Conservation (phyloP, 2,797 vertebrate genomes). For the Chelmon rostratus region DNA sequence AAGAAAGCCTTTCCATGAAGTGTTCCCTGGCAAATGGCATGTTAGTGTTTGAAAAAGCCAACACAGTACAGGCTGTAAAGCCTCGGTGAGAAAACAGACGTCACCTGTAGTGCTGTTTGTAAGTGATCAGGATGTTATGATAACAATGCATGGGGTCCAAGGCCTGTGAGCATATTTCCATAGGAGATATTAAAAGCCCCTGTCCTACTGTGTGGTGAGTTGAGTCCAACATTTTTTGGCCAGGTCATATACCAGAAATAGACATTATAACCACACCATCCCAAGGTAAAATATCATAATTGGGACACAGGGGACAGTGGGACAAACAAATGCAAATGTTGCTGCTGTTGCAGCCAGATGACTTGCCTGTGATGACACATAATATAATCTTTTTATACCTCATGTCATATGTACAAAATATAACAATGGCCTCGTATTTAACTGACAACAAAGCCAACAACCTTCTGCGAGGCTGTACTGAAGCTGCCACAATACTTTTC, state of each 20-base stretch:
- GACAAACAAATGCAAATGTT: background rate
- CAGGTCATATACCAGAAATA: conserved; percentile 54
- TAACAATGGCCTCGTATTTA: too few species aligned
- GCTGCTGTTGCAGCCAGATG: background rate
- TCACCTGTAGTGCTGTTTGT: conserved; percentile 49
- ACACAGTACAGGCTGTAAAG: conserved; percentile 16
- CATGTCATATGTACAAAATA: too few species aligned
- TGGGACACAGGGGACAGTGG: background rate
- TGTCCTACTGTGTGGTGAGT: background rate
- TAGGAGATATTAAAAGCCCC: conserved; percentile 40
- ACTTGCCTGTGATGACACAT: background rate
- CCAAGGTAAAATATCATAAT: conserved; percentile 47
- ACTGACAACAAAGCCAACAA: background rate
- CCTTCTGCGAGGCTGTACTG: background rate
- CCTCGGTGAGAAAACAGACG: conserved; percentile 26
- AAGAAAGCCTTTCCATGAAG: background rate
- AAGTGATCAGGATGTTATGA: conserved; percentile 64
- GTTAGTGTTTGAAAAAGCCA: conserved; percentile 19
- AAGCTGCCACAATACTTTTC: background rate
- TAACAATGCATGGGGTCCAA: conserved; percentile 39
- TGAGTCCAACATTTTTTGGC: conserved; percentile 22
- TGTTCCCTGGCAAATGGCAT: conserved; percentile 36
- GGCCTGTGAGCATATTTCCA: conserved; percentile 53
- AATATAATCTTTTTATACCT: background rate
- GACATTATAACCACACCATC: conserved; percentile 10